A percentile compares a stretch with the other conserved stretches of the same genome.
phyloP scores from a whole-genome alignment of 2,113 vertebrate species.

The Polypterus senegalus region DNA sequence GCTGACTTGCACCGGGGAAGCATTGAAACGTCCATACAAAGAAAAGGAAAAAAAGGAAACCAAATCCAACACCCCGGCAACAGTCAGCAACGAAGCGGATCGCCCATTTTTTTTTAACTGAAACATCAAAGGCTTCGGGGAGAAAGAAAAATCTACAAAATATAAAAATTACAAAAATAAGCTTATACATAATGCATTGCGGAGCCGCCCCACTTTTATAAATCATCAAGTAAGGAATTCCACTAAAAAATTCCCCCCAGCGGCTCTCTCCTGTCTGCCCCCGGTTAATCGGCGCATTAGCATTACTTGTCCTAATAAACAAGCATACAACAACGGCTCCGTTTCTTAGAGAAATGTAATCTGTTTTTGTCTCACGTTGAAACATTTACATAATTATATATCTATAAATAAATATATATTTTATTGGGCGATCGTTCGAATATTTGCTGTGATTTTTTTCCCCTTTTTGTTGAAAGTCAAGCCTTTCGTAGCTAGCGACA shows the following conservation, averaged over 20 bases:
- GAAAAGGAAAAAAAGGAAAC: neutral
- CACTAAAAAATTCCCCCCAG: too few relatives aligned
- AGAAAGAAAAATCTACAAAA: slow-evolving; percentile 23
- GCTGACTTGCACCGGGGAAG: neutral
- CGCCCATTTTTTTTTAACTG: slow-evolving; percentile 23
- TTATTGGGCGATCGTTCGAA: too few relatives aligned
- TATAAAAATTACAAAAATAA: neutral
- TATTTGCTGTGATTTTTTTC: too few relatives aligned
- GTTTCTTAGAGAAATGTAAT: slow-evolving; percentile 35
- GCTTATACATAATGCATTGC: neutral
- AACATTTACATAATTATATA: too few relatives aligned
- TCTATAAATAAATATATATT: too few relatives aligned
- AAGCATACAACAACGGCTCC: slow-evolving; percentile 26
- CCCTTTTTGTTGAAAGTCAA: too few relatives aligned
- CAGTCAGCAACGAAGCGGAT: slow-evolving; percentile 37
- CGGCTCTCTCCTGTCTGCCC: slow-evolving; percentile 23
- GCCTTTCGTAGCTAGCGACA: too few relatives aligned
- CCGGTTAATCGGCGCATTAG: slow-evolving; percentile 24
- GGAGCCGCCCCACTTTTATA: too few relatives aligned
- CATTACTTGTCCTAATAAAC: slow-evolving; percentile 13
- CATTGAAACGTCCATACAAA: neutral
- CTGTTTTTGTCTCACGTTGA: slow-evolving; percentile 38
- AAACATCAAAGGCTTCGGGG: slow-evolving; percentile 19
- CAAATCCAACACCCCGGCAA: slow-evolving; percentile 22
- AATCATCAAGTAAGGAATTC: too few relatives aligned